Conservation (phyloP, 2,888 invertebrate genomes). For the Pomacea canaliculata region DNA sequence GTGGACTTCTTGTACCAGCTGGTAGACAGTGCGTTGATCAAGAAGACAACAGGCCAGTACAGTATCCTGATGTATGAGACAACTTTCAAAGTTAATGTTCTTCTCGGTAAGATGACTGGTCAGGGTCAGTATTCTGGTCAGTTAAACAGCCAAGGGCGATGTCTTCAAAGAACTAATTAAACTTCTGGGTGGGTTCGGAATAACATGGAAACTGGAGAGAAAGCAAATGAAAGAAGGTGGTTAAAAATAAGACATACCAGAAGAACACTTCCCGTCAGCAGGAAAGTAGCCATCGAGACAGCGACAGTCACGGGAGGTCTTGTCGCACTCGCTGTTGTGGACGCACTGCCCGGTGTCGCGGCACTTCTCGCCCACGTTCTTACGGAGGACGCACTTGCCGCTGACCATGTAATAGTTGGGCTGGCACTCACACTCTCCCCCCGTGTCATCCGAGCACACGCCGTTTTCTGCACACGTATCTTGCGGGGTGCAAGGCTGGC, state of each 20-base stretch:
- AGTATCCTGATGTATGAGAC: too few relatives aligned
- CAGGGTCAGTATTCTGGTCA: too few relatives aligned
- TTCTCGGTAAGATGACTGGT: too few relatives aligned
- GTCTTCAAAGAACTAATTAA: too few relatives aligned
- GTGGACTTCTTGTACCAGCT: too few relatives aligned
- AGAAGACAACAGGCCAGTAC: too few relatives aligned
- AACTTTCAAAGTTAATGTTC: too few relatives aligned
- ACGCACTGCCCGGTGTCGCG: conserved; percentile 27
- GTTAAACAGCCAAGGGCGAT: too few relatives aligned
- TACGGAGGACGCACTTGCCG: conserved; percentile 19
- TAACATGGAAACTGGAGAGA: too few relatives aligned
- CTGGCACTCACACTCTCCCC: conserved; percentile 26
- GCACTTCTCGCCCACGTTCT: conserved; percentile 16
- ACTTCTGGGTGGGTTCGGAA: too few relatives aligned
- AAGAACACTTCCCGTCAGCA: conserved; percentile 11
- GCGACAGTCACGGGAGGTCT: conserved; percentile 19
- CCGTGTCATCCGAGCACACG: conserved; percentile 19
- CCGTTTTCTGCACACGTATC: conserved; percentile 31
- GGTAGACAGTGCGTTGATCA: too few relatives aligned
- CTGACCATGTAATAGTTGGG: conserved; percentile 29
- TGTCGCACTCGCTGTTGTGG: conserved; percentile 24
- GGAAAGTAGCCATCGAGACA: conserved; percentile 29
- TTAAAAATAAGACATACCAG: neutral
- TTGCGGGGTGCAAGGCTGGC: conserved; percentile 11
- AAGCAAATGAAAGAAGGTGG: too few relatives aligned